Percentiles rank a stretch among this genome's conserved stretches.
phyloP scores from a whole-genome alignment of 2,113 vertebrate genomes.

The Neolamprologus brichardi region DNA sequence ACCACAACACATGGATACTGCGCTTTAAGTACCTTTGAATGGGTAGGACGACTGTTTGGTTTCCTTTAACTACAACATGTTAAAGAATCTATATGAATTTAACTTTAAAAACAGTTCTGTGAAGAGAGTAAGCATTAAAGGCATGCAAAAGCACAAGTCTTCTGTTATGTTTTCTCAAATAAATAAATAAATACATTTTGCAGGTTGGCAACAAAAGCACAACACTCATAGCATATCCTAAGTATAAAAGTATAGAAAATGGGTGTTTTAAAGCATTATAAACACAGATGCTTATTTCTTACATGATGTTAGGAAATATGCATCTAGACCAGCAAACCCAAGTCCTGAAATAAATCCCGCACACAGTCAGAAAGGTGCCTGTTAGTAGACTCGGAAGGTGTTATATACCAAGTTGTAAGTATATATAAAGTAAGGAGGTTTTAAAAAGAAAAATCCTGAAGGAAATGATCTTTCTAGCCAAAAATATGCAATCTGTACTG shows the following conservation, averaged over 20 bases:
- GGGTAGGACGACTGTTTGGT: not conserved
- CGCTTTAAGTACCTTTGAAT: constrained; percentile 23
- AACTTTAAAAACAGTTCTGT: not conserved
- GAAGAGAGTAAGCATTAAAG: not conserved
- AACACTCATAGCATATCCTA: not conserved
- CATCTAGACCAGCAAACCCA: not conserved
- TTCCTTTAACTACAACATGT: not conserved
- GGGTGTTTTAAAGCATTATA: not conserved
- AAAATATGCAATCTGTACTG: not conserved
- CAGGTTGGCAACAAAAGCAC: not conserved
- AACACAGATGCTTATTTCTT: not conserved
- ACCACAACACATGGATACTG: not conserved
- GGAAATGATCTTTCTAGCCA: not conserved
- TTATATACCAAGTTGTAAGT: not conserved
- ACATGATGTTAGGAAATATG: not conserved
- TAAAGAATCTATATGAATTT: not conserved
- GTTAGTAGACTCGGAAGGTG: not conserved
- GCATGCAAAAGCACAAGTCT: not conserved
- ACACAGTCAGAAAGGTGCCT: not conserved
- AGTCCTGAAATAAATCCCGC: not conserved
- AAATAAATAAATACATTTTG: not conserved
- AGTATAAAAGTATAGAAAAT: not conserved
- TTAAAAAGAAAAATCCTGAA: not conserved
- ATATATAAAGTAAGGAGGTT: not conserved
- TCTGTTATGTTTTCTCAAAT: not conserved